These are phyloP conservation scores for Artibeus jamaicensis DNA, from an alignment of 2,797 vertebrate species.

Conservation along the genomic window DNA sequence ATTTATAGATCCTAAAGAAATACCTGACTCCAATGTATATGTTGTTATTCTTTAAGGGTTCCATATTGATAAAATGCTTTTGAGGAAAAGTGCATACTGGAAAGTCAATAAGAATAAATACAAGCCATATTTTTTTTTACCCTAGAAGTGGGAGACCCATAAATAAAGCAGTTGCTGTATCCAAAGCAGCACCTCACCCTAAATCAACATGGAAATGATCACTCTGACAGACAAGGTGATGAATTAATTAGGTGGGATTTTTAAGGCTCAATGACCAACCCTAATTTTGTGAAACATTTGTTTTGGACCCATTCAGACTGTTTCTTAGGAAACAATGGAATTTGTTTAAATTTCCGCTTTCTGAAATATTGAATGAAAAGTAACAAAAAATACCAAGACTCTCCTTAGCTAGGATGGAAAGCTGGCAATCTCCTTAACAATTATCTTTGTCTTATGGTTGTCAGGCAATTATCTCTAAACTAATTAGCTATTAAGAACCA, in stretches of 20 bases:
- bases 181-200: background rate
- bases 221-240: background rate
- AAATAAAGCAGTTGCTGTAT: background rate
- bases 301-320: background rate
- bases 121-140: background rate
- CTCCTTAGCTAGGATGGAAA: background rate
- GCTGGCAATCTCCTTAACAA: background rate
- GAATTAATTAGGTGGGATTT: background rate
- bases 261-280: background rate
- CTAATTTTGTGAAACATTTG: background rate
- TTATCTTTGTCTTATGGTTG: background rate
- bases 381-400: background rate
- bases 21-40: background rate
- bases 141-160: background rate
- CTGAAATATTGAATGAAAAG: background rate
- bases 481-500: background rate
- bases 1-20: constrained; percentile 28
- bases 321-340: background rate
- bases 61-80: constrained; percentile 3
- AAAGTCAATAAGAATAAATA: background rate
- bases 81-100: constrained; percentile 16
- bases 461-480: background rate
- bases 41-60: background rate
- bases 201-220: background rate
- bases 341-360: background rate